phyloP scores from a whole-genome alignment of 1,140 invertebrate genomes.

The Drosophila repleta region DNA sequence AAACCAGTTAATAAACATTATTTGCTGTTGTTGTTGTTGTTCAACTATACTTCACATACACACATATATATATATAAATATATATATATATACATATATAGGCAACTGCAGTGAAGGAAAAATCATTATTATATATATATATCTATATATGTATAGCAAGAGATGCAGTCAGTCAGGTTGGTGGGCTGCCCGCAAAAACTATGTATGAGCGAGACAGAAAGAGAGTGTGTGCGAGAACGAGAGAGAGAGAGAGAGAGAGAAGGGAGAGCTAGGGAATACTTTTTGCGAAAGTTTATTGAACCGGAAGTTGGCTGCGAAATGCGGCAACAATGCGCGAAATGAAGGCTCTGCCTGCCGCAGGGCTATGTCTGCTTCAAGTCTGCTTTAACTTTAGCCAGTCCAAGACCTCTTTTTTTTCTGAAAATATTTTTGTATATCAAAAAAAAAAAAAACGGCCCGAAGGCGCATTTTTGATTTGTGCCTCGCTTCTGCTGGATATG shows the following conservation, averaged over 20 bases:
- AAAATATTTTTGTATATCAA: neutral
- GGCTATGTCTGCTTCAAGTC: conserved; percentile 43
- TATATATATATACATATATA: conserved; percentile 23
- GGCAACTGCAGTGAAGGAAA: conserved; percentile 48
- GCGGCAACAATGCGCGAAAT: conserved; percentile 56
- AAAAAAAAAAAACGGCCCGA: conserved; percentile 28
- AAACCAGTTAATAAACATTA: conserved; percentile 68
- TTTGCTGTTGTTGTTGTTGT: conserved; percentile 47
- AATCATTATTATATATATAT: conserved; percentile 58
- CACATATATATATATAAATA: conserved; percentile 19
- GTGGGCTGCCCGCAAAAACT: conserved; percentile 41
- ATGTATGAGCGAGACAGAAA: conserved; percentile 51
- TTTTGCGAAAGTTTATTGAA: conserved; percentile 78
- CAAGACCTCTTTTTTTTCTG: conserved; percentile 7
- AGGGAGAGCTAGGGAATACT: conserved; percentile 14
- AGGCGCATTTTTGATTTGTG: conserved; percentile 52
- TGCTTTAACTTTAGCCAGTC: conserved; percentile 24
- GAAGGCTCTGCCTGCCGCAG: conserved; percentile 1
- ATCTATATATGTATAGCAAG: neutral
- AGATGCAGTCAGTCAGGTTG: conserved; percentile 4
- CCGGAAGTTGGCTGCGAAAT: conserved; percentile 73
- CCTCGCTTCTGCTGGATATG: conserved; percentile 4
- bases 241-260: no score
- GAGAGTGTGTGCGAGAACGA: no score
- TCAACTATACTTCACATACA: conserved; percentile 32